Percentiles rank a stretch among this genome's conserved stretches.
These are phyloP conservation scores for Patella ulyssiponensis DNA, from an alignment of 2,888 invertebrate species.

Conservation along the genomic window DNA sequence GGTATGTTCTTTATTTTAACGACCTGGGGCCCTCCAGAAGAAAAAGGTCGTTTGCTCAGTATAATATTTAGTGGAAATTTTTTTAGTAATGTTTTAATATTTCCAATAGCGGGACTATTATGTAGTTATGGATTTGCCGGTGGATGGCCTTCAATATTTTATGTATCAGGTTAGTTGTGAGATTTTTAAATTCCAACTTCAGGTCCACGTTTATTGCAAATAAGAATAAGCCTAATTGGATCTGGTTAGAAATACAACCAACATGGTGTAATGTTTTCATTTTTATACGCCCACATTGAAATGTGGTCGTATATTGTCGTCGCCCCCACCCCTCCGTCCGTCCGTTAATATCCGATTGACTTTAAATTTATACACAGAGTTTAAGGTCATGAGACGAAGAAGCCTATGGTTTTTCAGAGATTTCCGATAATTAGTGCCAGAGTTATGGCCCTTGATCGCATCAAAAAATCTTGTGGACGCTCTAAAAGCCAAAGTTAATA, in stretches of 20 bases:
- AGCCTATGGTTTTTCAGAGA: too few relatives aligned
- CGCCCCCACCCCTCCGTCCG: too few relatives aligned
- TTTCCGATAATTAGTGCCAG: too few relatives aligned
- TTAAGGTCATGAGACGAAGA: too few relatives aligned
- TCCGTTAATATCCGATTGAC: too few relatives aligned
- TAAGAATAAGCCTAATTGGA: not conserved
- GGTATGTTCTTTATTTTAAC: not conserved
- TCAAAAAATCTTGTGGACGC: too few relatives aligned
- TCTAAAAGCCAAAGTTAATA: too few relatives aligned
- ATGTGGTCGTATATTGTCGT: too few relatives aligned
- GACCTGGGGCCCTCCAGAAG: slow-evolving; percentile 90
- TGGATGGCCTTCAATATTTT: slow-evolving; percentile 91
- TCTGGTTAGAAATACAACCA: not conserved
- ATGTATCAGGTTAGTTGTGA: slow-evolving; percentile 79
- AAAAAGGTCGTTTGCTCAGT: slow-evolving; percentile 71
- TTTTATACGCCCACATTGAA: too few relatives aligned
- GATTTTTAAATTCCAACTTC: not conserved
- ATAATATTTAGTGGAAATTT: slow-evolving; percentile 80
- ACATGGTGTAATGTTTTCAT: not conserved
- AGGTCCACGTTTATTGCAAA: not conserved
- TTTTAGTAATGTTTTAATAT: slow-evolving; percentile 88
- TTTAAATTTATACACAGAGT: too few relatives aligned
- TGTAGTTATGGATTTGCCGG: slow-evolving; percentile 77
- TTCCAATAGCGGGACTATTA: slow-evolving; percentile 87
- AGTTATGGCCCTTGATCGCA: too few relatives aligned